phyloP scores from a whole-genome alignment of 2,113 vertebrate genomes.

The Datnioides undecimradiatus region DNA sequence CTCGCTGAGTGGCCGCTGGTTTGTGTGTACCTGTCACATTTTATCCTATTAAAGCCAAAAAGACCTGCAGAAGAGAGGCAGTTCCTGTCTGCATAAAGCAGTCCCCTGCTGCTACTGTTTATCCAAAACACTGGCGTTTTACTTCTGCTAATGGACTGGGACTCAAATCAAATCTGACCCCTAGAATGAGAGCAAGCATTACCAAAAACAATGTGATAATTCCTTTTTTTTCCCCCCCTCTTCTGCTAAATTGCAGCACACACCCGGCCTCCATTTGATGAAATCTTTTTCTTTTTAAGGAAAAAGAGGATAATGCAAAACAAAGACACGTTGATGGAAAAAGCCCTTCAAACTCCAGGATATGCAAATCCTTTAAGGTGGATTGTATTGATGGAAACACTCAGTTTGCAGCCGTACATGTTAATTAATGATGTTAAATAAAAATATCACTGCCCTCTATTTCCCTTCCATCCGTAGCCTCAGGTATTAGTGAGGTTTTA shows the following conservation, averaged over 20 bases:
- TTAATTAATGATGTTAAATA: too few species aligned
- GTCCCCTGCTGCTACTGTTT: slow-evolving; percentile 97
- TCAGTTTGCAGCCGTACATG: background rate
- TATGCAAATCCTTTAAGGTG: slow-evolving; percentile 61
- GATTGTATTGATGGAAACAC: slow-evolving; percentile 30
- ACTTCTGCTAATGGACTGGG: slow-evolving; percentile 92
- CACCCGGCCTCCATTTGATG: slow-evolving; percentile 86
- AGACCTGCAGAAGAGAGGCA: slow-evolving; percentile 86
- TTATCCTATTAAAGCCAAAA: slow-evolving; percentile 88
- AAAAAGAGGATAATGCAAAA: slow-evolving; percentile 68
- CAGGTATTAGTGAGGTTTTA: background rate
- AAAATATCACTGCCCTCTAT: too few species aligned
- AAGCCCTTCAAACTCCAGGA: background rate
- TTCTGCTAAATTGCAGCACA: slow-evolving; percentile 89
- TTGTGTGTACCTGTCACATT: slow-evolving; percentile 93
- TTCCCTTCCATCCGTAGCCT: background rate
- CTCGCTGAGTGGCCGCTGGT: slow-evolving; percentile 11
- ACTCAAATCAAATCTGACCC: slow-evolving; percentile 96
- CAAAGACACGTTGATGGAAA: slow-evolving; percentile 39
- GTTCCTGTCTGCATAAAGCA: slow-evolving; percentile 88
- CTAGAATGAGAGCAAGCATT: slow-evolving; percentile 92
- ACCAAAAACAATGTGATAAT: slow-evolving; percentile 86
- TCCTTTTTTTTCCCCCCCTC: slow-evolving; percentile 78
- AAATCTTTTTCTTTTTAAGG: slow-evolving; percentile 88
- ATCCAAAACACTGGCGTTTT: slow-evolving; percentile 91